phyloP scores from a whole-genome alignment of 1,140 invertebrate species.

The Drosophila willistoni region DNA sequence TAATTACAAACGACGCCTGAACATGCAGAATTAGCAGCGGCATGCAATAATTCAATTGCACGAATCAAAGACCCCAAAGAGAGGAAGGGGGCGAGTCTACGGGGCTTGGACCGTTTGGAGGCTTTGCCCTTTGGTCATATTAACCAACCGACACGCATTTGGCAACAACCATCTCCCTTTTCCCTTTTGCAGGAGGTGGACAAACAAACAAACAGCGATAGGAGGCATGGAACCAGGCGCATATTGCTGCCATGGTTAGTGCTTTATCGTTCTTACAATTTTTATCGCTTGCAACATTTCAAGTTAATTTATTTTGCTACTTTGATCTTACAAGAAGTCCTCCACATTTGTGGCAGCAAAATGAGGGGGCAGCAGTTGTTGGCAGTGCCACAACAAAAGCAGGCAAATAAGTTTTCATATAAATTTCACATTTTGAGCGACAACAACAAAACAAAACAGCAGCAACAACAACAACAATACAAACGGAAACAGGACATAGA shows the following conservation, averaged over 20 bases:
- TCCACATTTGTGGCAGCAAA: background rate
- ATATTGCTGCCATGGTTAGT: constrained; percentile 34
- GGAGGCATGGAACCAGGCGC: constrained; percentile 41
- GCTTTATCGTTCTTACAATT: constrained; percentile 53
- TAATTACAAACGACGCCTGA: constrained; percentile 60
- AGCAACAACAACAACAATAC: background rate
- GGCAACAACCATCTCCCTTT: constrained; percentile 12
- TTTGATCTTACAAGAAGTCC: constrained; percentile 53
- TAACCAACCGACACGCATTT: constrained; percentile 28
- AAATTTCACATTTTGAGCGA: constrained; percentile 66
- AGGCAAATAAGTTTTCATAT: constrained; percentile 67
- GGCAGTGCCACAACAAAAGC: background rate
- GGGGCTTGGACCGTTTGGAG: too few species aligned
- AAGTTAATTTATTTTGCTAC: constrained; percentile 72
- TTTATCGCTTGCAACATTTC: constrained; percentile 57
- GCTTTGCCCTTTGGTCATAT: constrained; percentile 26
- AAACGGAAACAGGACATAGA: constrained; percentile 20
- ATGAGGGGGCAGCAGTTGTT: background rate
- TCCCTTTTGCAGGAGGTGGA: background rate
- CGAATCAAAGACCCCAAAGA: constrained; percentile 15
- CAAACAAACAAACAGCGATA: constrained; percentile 39
- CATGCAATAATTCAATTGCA: constrained; percentile 77
- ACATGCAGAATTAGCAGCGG: constrained; percentile 46
- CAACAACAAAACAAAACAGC: constrained; percentile 24
- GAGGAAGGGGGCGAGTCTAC: too few species aligned